Base-by-base conservation (phyloP, 23 tunicate species). In the Botrylloides violaceus region DNA sequence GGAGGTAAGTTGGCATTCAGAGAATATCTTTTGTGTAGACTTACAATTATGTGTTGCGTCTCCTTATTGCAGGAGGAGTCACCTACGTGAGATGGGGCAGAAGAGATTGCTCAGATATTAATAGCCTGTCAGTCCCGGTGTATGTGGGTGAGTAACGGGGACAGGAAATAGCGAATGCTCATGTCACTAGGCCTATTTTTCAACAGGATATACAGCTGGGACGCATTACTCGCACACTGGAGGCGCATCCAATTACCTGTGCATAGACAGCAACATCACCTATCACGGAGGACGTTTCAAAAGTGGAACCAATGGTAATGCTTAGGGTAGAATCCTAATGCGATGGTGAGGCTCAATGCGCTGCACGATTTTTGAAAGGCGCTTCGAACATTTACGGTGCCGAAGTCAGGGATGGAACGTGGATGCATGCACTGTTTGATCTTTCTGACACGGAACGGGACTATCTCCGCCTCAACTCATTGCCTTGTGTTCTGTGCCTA, bases 51-150 rank as follows among this genome's bases (percentile, higher is more conserved):
- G 12, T 12, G 55, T 18, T 47, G 18, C 55, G 18, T 12, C 18
- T 47, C 18, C 15, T 60, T 73, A 24, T 25, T 37, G 80, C 58
- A 28, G 59, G 61, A 19, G 81, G 81, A 12, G 73, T 50, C n/a
- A 65, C 74, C 15, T 77, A 65, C 49, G 65, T 61, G 24, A 65
- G 81, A 65, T 77, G 81, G 81, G 81, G 81, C 2, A 50, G 81
- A 34, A 65, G 74, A 66, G 74, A 77, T 38, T 77, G 81, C 34
- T 36, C 60, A 49, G 32, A 26, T 21, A 34, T 7, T 3, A 31
- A 28, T 18, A 68, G 47, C 1, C 49, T 30, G 38, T 30, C 79
- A 32, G 30, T 25, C 32, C 74, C 22, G 12, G 81, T 77, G 5
- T 65, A 77, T 73, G 53, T 29, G 30, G 81, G 81, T 77, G 31